Evolutionary conservation across 2,888 invertebrate genomes (phyloP), one percentile per base, ranked within the genome.

Genomic region (Mesochorus sp.): DNA sequence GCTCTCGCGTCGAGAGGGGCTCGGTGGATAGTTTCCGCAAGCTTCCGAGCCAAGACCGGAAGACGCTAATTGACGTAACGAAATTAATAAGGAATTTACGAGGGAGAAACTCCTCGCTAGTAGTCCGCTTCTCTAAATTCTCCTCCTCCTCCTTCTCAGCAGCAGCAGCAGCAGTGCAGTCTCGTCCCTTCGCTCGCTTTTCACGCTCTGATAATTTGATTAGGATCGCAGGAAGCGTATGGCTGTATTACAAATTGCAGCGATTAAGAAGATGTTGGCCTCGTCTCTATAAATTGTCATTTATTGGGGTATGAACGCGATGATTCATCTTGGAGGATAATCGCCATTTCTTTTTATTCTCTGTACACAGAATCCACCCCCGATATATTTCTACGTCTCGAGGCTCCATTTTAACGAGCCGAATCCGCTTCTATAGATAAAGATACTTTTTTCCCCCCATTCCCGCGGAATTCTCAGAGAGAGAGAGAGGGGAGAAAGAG

Each of bases 31-130:
- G 77, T 77, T 73, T 77, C 72, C 51, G 55, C 72, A 39, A 77
- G 76, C 61, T 68, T 68, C n/a, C 73, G 53, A 72, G 77, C 67
- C 34, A 47, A 68, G 73, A 73, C 57, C 73, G 68, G 77, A 77
- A 73, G 73, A 73, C 68, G 73, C 73, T 77, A 77, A 77, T 77
- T 77, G 77, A 77, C 77, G 73, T 77, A 73, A 77, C 77, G 77
- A 77, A 77, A 77, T 77, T 77, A 77, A 77, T 77, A 77, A 77
- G 73, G 77, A 73, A 73, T 77, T 73, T 73, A 77, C 77, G 71
- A 71, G 61, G 71, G 66, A 47, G 59, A 73, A 79, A 62, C 73
- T 79, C 73, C 6, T n/a, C 47, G 51, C n/a, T n/a, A n/a, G n/a
- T n/a, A 64, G 57, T 68, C 62, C 53, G 37, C 57, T 76, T 42